Base-by-base conservation (phyloP, 2,888 invertebrate genomes). In the Xylocampa areola region DNA sequence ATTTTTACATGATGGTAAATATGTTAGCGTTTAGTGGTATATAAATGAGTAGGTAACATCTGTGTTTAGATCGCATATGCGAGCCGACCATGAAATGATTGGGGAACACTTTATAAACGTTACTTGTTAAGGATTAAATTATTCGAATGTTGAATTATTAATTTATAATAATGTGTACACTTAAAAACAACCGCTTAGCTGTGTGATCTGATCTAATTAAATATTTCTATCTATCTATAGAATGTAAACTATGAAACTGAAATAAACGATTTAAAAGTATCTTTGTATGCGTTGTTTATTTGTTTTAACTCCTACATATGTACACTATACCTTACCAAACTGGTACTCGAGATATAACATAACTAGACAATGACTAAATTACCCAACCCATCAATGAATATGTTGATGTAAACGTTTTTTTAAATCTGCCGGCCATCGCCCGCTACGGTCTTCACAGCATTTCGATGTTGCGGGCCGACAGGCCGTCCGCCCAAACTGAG, bases 171-270 rank as follows among this genome's bases (percentile, higher is more conserved):
- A 85, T 86, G 87, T 92, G 88, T 91, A 91, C 81, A 91, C 87
- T 85, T 88, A 87, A 81, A 84, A 89, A 66, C 68, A 84, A 88
- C 81, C 87, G 91, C 91, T 92, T 93, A 92, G 86, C 87, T 87
- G 93, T 93, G 93, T 93, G 93, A 94, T 94, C 93, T 92, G 93
- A 93, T 88, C 85, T 90, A 87, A 84, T 85, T 85, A 82, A 85
- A 90, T 89, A 85, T 88, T 88, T 90, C 87, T 91, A 86, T 91
- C 85, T 89, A 90, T 85, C 87, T 84, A 90, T 94, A 93, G 90
- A 93, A 87, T 93, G 90, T 92, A 90, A 92, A 92, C 88, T 90
- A 91, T 89, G 85, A 92, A 91, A 89, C 79, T 84, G 84, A 88
- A 92, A 92, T 93, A 93, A 92, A 94, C 85, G 79, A 89, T 88